Base-by-base conservation (phyloP, 1,140 invertebrate species). In the Chrysopa pallens region DNA sequence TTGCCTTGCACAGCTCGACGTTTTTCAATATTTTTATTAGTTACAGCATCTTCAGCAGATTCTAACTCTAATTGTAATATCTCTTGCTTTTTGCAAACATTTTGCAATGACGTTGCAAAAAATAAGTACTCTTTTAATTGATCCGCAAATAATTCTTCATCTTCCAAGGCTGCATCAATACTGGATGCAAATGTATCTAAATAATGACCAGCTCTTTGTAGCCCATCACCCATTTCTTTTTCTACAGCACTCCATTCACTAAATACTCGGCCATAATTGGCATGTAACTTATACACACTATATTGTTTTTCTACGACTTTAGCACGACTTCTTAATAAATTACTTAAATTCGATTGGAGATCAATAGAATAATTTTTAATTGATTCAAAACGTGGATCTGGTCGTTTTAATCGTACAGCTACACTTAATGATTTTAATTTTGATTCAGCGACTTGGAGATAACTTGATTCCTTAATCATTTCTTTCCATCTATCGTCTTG, bases 211-310 rank as follows among this genome's bases (percentile, higher is more conserved):
- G 67, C 68, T 54, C 70, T 80, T 57, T 82, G 79, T 37, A 89
- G 53, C 2, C 78, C 78, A 61, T 86, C 83, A 1, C 81, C 80
- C 76, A 86, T 84, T 50, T 80, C 76, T 54, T 77, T 83, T 55
- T 89, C 84, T 44, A 83, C 76, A 14, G 76, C 80, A 63, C 82
- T 85, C 82, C 83, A 87, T 62, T 89, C 84, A 51, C 81, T 84
- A 49, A 86, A 86, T 23, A 87, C 69, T 43, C 82, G 70, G 4
- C 83, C 82, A 57, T 87, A 87, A 61, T 84, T 82, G 1, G 73
- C 73, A 58, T 87, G 83, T 29, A 86, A 61, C 58, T 86, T 86
- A 52, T 84, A 80, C n/a, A 87, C 64, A 31, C 72, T 78, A 59
- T 80, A 84, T 46, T 81, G 70, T 52, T 78, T 79, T 54, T 84